These are phyloP conservation scores for Helleia helle DNA, from an alignment of 2,888 invertebrate species.

Conservation along the genomic window DNA sequence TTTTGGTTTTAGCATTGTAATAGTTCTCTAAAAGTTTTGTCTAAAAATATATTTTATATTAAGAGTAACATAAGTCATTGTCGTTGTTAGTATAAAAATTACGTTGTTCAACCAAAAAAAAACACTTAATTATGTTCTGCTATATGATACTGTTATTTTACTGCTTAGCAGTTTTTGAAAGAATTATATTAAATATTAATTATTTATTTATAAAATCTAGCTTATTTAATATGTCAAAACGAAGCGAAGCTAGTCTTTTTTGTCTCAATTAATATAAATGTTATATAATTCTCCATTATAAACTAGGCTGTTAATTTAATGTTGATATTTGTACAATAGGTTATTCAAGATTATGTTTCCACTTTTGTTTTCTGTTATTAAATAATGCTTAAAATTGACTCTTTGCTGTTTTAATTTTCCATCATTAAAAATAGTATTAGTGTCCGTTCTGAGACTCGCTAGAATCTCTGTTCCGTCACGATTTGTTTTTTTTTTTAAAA, in stretches of 20 bases:
- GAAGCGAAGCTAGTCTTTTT: neutral
- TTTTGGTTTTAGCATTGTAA: neutral
- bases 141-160: neutral
- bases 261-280: neutral
- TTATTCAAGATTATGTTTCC: slow-evolving; percentile 1
- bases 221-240: neutral
- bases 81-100: neutral
- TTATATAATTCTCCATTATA: neutral
- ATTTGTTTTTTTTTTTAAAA: no score
- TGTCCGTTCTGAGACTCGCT: no score
- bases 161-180: neutral
- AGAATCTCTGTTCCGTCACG: no score
- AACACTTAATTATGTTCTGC: neutral
- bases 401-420: no score
- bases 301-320: slow-evolving; percentile 3
- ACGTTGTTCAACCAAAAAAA: neutral
- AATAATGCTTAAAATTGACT: slow-evolving; percentile 2
- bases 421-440: no score
- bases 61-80: slow-evolving; percentile 2
- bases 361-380: slow-evolving; percentile 1
- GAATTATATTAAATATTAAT: neutral
- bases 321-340: slow-evolving; percentile 3
- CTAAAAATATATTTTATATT: slow-evolving; percentile 8
- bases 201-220: neutral
- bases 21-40: neutral